These are phyloP conservation scores for Helicoverpa armigera DNA, from an alignment of 1,140 invertebrate genomes.

Conservation along the genomic window DNA sequence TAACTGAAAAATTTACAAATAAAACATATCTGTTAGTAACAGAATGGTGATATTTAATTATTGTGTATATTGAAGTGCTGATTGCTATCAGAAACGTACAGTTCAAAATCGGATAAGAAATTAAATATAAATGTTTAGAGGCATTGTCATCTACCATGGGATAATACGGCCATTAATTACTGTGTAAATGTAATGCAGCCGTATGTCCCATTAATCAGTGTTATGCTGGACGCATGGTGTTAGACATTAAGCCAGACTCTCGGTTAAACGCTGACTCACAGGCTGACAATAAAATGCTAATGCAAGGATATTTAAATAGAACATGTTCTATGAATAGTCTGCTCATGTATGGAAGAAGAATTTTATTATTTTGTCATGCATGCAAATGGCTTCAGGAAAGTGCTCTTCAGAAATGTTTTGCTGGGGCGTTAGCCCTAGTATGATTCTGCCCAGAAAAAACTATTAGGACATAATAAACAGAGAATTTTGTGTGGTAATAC, in stretches of 20 bases:
- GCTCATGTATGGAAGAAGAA: neutral
- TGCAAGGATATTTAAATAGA: slow-evolving; percentile 9
- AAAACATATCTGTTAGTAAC: too few relatives aligned
- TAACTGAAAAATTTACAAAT: too few relatives aligned
- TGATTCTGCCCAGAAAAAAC: too few relatives aligned
- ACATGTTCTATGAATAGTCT: slow-evolving; percentile 6
- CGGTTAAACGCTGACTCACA: slow-evolving; percentile 3
- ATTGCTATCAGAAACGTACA: too few relatives aligned
- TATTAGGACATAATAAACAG: too few relatives aligned
- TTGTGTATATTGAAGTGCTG: too few relatives aligned
- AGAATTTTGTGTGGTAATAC: too few relatives aligned
- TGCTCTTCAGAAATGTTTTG: neutral
- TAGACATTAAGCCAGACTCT: slow-evolving; percentile 10
- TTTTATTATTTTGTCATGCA: neutral
- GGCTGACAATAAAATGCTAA: slow-evolving; percentile 17
- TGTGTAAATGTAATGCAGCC: neutral
- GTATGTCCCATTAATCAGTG: slow-evolving; percentile 12
- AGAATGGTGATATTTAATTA: too few relatives aligned
- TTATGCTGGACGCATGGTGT: neutral
- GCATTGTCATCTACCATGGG: too few relatives aligned
- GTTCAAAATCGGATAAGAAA: too few relatives aligned
- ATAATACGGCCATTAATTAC: slow-evolving; percentile 11
- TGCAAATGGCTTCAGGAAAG: neutral
- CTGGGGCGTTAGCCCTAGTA: too few relatives aligned
- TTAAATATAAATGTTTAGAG: neutral